phyloP scores from a whole-genome alignment of 2,888 invertebrate species.

The Elmis aenea region DNA sequence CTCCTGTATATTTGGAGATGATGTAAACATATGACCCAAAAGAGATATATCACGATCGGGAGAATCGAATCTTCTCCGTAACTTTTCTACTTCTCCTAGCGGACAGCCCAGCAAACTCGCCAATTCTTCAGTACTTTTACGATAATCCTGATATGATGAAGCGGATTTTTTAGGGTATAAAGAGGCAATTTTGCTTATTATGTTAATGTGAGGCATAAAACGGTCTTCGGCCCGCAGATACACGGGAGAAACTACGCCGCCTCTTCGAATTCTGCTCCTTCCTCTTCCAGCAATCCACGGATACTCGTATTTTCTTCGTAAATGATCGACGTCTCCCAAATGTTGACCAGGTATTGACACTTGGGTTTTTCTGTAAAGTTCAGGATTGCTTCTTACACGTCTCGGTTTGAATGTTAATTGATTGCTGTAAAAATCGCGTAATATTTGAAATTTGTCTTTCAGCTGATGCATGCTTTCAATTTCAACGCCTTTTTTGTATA shows the following conservation, averaged over 20 bases:
- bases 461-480: slow-evolving; percentile 74
- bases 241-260: slow-evolving; percentile 58
- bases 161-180: slow-evolving; percentile 41
- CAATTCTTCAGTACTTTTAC: slow-evolving; percentile 37
- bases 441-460: slow-evolving; percentile 72
- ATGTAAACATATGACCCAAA: slow-evolving; percentile 73
- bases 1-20: slow-evolving; percentile 73
- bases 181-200: slow-evolving; percentile 81
- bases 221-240: slow-evolving; percentile 64
- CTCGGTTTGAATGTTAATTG: slow-evolving; percentile 43
- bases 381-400: slow-evolving; percentile 75
- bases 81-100: slow-evolving; percentile 66
- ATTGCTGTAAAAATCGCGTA: slow-evolving; percentile 49
- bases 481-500: slow-evolving; percentile 48
- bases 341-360: slow-evolving; percentile 46
- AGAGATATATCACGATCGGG: slow-evolving; percentile 54
- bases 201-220: slow-evolving; percentile 83
- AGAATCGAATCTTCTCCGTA: slow-evolving; percentile 67
- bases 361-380: slow-evolving; percentile 58
- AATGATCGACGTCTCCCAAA: slow-evolving; percentile 55
- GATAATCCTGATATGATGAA: slow-evolving; percentile 22
- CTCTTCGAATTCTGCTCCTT: slow-evolving; percentile 47
- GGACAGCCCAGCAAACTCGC: slow-evolving; percentile 45
- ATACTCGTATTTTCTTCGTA: slow-evolving; percentile 58
- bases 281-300: slow-evolving; percentile 46